Conservation (phyloP, 2,797 vertebrate species). For the Alosa sapidissima region DNA sequence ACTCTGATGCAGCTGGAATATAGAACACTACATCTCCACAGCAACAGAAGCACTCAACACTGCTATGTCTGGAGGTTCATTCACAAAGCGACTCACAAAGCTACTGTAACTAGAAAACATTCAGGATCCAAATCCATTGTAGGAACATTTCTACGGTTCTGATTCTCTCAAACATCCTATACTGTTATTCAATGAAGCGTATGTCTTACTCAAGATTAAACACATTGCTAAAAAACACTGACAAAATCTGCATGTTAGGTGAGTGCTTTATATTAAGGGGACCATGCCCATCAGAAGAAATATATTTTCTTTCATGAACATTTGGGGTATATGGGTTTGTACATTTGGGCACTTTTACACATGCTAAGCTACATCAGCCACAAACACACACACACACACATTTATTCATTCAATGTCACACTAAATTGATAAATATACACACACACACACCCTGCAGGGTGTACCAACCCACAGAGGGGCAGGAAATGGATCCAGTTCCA, state of each 20-base stretch:
- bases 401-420: background rate
- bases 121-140: background rate
- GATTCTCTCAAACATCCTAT: too few relatives aligned
- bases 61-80: background rate
- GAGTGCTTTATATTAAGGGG: background rate
- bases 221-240: too few relatives aligned
- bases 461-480: background rate
- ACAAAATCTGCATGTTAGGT: background rate
- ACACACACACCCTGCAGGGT: slow-evolving; percentile 28
- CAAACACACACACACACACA: background rate
- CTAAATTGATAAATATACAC: background rate
- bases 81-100: background rate
- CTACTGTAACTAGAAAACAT: background rate
- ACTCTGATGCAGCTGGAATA: background rate
- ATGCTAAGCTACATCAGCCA: slow-evolving; percentile 16
- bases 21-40: background rate
- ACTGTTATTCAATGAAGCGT: background rate
- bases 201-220: too few relatives aligned
- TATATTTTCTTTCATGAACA: background rate
- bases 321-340: background rate
- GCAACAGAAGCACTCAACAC: background rate
- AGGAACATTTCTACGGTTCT: background rate
- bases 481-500: slow-evolving; percentile 21
- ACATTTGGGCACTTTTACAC: background rate
- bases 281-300: background rate